Conservation (phyloP, 2,113 vertebrate genomes). For the Furnarius figulus region DNA sequence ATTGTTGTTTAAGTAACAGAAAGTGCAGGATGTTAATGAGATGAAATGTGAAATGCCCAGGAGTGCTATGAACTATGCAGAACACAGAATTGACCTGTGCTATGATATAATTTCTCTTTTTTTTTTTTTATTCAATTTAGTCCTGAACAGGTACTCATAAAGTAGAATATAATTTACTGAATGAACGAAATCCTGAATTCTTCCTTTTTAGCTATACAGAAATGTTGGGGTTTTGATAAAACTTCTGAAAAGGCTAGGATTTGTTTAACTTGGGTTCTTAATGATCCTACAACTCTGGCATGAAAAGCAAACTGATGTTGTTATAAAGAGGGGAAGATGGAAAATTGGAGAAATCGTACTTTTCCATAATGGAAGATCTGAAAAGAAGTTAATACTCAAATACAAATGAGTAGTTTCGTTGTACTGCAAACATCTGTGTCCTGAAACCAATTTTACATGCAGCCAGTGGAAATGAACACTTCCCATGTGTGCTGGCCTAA, state of each 20-base stretch:
- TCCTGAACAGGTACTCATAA: neutral
- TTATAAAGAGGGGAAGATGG: neutral
- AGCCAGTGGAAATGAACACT: slow-evolving; percentile 52
- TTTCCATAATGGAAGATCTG: slow-evolving; percentile 50
- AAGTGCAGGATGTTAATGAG: neutral
- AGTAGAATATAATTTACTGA: neutral
- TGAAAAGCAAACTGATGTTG: neutral
- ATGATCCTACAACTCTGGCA: neutral
- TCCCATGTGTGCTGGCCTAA: slow-evolving; percentile 62
- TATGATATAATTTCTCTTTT: neutral
- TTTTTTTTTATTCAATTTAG: neutral
- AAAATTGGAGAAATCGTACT: slow-evolving; percentile 20
- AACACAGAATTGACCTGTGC: neutral
- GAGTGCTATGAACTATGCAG: neutral
- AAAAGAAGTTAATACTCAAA: slow-evolving; percentile 28
- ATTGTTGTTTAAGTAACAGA: neutral
- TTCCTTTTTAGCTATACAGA: neutral
- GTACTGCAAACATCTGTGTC: slow-evolving; percentile 62
- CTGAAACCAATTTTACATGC: slow-evolving; percentile 35
- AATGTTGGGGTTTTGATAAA: neutral
- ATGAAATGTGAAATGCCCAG: neutral
- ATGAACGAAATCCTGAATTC: neutral
- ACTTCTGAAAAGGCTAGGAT: neutral
- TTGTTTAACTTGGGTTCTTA: slow-evolving; percentile 28
- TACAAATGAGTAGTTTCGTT: slow-evolving; percentile 31